Evolutionary conservation across 2,797 vertebrate genomes (phyloP).

Genomic region (Halcyon leucocephala): DNA sequence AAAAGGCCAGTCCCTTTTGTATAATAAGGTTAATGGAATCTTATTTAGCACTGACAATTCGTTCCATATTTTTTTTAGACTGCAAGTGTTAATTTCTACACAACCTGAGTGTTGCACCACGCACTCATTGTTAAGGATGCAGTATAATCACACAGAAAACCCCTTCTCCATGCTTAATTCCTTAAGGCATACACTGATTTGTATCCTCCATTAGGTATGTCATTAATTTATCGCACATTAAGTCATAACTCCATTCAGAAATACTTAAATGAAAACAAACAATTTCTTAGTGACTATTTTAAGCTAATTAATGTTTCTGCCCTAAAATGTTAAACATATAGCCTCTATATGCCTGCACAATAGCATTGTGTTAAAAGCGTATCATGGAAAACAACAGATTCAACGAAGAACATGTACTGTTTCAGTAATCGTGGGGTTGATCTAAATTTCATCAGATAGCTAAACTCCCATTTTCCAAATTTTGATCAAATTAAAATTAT

Average conservation of each 20-base stretch:
- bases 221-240: slow-evolving; percentile 30
- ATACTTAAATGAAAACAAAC: slow-evolving; percentile 15
- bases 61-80: slow-evolving; percentile 52
- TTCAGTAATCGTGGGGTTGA: not conserved
- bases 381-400: slow-evolving; percentile 16
- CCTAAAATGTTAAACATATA: slow-evolving; percentile 25
- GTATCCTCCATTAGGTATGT: slow-evolving; percentile 29
- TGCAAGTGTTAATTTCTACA: slow-evolving; percentile 76
- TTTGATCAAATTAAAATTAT: not conserved
- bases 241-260: slow-evolving; percentile 4
- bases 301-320: slow-evolving; percentile 33
- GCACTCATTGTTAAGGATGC: slow-evolving; percentile 77
- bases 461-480: not conserved
- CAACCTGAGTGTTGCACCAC: slow-evolving; percentile 68
- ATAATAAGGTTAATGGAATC: slow-evolving; percentile 81
- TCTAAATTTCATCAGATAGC: not conserved
- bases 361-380: not conserved
- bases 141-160: slow-evolving; percentile 73
- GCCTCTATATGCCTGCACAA: slow-evolving; percentile 38
- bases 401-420: slow-evolving; percentile 15
- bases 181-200: slow-evolving; percentile 22
- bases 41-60: slow-evolving; percentile 77
- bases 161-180: slow-evolving; percentile 33
- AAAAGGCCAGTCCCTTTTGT: slow-evolving; percentile 78
- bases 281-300: slow-evolving; percentile 48